Base-by-base conservation (phyloP, 2,797 vertebrate genomes). In the Protonibea diacanthus region DNA sequence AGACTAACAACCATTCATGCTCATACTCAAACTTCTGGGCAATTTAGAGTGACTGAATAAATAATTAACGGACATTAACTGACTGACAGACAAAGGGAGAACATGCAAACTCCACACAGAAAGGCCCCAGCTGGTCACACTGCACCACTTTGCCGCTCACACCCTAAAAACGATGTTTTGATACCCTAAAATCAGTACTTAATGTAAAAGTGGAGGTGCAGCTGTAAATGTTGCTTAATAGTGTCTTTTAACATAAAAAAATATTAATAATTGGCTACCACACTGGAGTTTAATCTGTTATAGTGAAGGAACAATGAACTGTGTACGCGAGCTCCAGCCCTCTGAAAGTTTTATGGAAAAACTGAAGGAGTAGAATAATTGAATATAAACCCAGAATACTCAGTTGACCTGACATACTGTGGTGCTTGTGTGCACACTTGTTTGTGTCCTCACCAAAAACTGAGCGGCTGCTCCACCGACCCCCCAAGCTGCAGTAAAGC, bases 401-500 rank as follows among this genome's bases (percentile, higher is more conserved):
- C 23, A 15, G 29, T 25, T n/a, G 10, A 49, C 6, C 29, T 4
- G 21, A 62, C 55, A 20, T 3, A 33, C 21, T 14, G 8, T 25
- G 52, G 21, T 38, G 4, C 13, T n/a, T 13, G 25, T 62, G 25
- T 20, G 5, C 12, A 14, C 2, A 42, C 23, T 8, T 58, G 42
- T 38, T 38, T 55, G 40, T 8, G 27, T 60, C 29, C 55, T 86
- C 52, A 87, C 81, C 87, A 92, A 25, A 95, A 79, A 60, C 78
- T n/a, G 6, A 96, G 80, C 0, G 85, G 84, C 70, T 91, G 82
- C 40, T 93, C 85, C 56, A 89, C 47, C 0, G 85, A 82, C 11
- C 86, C 92, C 0, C 92, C 93, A 48, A 94, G 84, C 78, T 91
- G 73, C 42, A 78, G 73, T 56, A 96, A 82, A 10, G 79, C 82